Conservation (phyloP, 2,888 invertebrate species). For the Xestia ashworthii region DNA sequence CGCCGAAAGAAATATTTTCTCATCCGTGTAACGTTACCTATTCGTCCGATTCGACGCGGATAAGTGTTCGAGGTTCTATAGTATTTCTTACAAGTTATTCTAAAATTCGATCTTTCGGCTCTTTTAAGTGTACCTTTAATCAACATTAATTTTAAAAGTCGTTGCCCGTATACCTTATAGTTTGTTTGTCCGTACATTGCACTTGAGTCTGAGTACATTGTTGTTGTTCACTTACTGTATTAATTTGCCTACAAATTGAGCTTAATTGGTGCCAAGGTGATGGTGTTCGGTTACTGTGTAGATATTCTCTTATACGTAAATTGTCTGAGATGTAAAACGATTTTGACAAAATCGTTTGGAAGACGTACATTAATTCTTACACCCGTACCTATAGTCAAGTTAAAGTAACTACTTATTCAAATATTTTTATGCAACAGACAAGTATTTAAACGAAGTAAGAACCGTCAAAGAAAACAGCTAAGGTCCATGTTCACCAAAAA, state of each 20-base stretch:
- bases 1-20: too few relatives aligned
- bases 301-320: not conserved
- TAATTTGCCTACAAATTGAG: conserved; percentile 43
- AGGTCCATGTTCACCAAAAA: too few relatives aligned
- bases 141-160: not conserved
- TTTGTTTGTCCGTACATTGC: not conserved
- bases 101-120: too few relatives aligned
- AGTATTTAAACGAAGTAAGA: too few relatives aligned
- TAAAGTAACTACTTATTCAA: too few relatives aligned
- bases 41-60: too few relatives aligned
- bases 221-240: conserved; percentile 32
- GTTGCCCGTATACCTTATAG: not conserved
- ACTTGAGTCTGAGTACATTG: not conserved
- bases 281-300: not conserved
- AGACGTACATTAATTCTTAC: not conserved
- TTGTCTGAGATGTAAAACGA: not conserved
- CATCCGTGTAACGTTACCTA: too few relatives aligned
- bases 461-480: too few relatives aligned
- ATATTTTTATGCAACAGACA: too few relatives aligned
- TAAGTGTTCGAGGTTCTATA: too few relatives aligned
- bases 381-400: not conserved
- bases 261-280: conserved; percentile 39
- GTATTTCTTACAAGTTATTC: too few relatives aligned
- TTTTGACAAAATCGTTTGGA: not conserved
- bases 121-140: too few relatives aligned